phyloP scores from a whole-genome alignment of 2,113 vertebrate species.

The Paratilapia polleni region DNA sequence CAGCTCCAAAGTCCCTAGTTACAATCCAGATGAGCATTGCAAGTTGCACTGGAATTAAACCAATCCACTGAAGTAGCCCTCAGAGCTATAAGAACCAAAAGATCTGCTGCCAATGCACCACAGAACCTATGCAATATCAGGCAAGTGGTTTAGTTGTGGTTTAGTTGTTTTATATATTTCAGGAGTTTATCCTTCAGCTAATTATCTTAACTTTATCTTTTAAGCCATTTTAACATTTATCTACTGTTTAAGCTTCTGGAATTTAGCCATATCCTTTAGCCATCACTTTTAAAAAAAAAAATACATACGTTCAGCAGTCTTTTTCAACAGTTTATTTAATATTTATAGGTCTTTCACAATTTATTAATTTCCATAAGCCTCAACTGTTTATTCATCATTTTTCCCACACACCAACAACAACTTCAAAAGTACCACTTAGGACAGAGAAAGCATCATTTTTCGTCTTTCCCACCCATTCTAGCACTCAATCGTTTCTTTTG shows the following conservation, averaged over 20 bases:
- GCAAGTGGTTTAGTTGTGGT: not conserved
- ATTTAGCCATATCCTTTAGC: not conserved
- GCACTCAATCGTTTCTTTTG: no score
- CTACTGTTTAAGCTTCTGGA: not conserved
- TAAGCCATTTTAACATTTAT: not conserved
- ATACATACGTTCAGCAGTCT: not conserved
- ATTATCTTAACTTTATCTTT: not conserved
- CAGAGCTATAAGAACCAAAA: not conserved
- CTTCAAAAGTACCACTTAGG: not conserved
- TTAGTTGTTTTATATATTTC: not conserved
- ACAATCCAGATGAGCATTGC: not conserved
- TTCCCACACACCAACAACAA: not conserved
- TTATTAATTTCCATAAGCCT: not conserved
- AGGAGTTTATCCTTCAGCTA: not conserved
- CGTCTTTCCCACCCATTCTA: no score
- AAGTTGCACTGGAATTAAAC: not conserved
- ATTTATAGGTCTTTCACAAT: not conserved
- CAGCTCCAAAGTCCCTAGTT: not conserved
- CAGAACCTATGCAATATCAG: not conserved
- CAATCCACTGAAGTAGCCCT: not conserved
- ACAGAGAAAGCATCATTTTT: not conserved
- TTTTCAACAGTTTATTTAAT: not conserved
- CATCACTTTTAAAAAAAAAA: not conserved
- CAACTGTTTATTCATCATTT: not conserved
- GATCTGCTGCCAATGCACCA: not conserved